These are phyloP conservation scores for Zapus hudsonius DNA, from an alignment of 2,113 vertebrate species.

Conservation along the genomic window DNA sequence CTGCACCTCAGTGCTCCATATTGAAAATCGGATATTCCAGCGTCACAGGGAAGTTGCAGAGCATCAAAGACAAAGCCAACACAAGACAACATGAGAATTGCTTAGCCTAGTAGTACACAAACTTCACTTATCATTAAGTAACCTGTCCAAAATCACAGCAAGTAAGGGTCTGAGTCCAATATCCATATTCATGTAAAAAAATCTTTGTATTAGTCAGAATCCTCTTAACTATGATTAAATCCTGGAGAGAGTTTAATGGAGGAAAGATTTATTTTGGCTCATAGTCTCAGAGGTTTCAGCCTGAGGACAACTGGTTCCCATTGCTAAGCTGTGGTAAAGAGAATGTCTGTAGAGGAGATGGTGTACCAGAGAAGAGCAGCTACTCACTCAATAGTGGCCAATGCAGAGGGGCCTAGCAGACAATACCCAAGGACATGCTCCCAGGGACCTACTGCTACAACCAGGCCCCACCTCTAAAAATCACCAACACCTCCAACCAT, in stretches of 20 bases:
- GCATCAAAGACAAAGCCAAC: conserved; percentile 1
- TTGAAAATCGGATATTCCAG: not conserved
- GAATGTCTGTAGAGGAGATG: not conserved
- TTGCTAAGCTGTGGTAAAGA: not conserved
- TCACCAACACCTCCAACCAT: not conserved
- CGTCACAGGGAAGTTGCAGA: not conserved
- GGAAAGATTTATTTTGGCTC: not conserved
- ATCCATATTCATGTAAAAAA: not conserved
- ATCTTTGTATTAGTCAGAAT: not conserved
- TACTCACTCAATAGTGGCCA: too few relatives aligned
- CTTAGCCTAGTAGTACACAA: not conserved
- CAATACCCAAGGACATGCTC: not conserved
- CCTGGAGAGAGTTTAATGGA: not conserved
- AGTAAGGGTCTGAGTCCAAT: not conserved
- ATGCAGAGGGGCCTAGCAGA: not conserved
- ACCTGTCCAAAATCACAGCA: not conserved
- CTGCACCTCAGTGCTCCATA: not conserved
- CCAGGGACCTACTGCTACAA: not conserved
- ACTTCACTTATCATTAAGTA: not conserved
- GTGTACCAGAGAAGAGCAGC: not conserved
- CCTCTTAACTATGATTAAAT: not conserved
- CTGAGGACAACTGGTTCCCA: not conserved
- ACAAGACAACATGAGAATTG: not conserved
- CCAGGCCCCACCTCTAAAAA: not conserved
- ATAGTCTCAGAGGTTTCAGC: not conserved